Conservation (phyloP, 2,888 invertebrate species). For the Eristalis pertinax region DNA sequence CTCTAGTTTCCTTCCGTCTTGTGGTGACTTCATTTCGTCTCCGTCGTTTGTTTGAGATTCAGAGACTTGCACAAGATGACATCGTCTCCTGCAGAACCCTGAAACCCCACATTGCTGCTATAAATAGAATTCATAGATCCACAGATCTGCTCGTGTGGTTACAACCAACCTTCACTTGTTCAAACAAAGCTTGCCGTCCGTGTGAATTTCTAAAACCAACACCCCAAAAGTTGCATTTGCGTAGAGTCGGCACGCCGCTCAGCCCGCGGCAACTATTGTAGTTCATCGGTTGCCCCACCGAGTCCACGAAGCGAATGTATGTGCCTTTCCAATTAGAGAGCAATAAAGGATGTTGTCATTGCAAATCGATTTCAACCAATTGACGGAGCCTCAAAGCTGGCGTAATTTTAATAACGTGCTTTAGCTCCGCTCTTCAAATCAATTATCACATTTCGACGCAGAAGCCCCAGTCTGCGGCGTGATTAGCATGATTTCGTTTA, state of each 20-base stretch:
- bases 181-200: neutral
- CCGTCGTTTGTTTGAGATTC: too few relatives aligned
- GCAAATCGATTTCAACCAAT: slow-evolving; percentile 1
- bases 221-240: neutral
- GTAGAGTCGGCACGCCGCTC: neutral
- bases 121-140: neutral
- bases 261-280: neutral
- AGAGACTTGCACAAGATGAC: too few relatives aligned
- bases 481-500: slow-evolving; percentile 28
- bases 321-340: slow-evolving; percentile 3
- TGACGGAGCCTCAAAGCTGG: neutral
- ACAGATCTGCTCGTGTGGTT: neutral
- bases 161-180: too few relatives aligned
- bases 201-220: neutral
- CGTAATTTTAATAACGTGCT: slow-evolving; percentile 34
- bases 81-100: too few relatives aligned
- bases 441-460: slow-evolving; percentile 22
- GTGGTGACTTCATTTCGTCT: too few relatives aligned
- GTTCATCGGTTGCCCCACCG: neutral
- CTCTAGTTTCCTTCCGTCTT: too few relatives aligned
- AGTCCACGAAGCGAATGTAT: neutral
- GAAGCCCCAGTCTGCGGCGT: neutral
- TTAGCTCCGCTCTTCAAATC: slow-evolving; percentile 9
- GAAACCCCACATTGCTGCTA: neutral
- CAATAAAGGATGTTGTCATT: slow-evolving; percentile 8